Base-by-base conservation (phyloP, 2,888 invertebrate genomes). In the Dryococelus australis region DNA sequence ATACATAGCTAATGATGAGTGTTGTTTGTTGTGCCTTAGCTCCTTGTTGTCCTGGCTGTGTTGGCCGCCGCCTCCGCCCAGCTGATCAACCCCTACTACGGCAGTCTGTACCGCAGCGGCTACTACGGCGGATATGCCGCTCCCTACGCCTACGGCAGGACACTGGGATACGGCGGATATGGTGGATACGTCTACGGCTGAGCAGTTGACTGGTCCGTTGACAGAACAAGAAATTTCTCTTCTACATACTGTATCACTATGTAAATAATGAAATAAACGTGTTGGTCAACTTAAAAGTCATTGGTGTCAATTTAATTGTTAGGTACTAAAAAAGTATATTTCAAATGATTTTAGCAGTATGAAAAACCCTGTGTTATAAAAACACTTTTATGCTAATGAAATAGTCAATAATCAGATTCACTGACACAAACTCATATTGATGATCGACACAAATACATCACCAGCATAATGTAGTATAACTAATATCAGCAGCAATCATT, bases 31-130 rank as follows among this genome's bases (percentile, higher is more conserved):
- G 65, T 65, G 24, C 8, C 65, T 65, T 65, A 65, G 65, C 65
- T 65, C 65, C 65, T 65, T 65, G 65, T 65, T n/a, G 65, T 65
- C 24, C 65, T 65, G 65, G 65, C 65, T n/a, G 65, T 65, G 65
- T 20, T 65, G 8, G 65, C 65, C 24, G 65, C n/a, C 65, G 65
- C 65, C 65, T 65, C 65, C 65, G 65, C 65, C 65, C 65, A 65
- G 65, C n/a, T n/a, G 24, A 8, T 65, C 65, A 65, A 6, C 65
- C 65, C 65, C 65, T 65, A 65, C 65, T 65, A 65, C 65, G 47
- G 47, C 8, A 24, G 65, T n/a, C 13, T n/a, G 65, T 65, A 65
- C 65, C 65, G 65, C 8, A 65, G 65, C n/a, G 65, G 65, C 65
- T 65, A 65, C 65, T 65, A 65, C 65, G 65, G 65, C 24, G 65